A percentile compares a stretch with the other conserved stretches of the same genome.
Conservation (phyloP, 1,140 invertebrate genomes). For the Trichonephila clavata region DNA sequence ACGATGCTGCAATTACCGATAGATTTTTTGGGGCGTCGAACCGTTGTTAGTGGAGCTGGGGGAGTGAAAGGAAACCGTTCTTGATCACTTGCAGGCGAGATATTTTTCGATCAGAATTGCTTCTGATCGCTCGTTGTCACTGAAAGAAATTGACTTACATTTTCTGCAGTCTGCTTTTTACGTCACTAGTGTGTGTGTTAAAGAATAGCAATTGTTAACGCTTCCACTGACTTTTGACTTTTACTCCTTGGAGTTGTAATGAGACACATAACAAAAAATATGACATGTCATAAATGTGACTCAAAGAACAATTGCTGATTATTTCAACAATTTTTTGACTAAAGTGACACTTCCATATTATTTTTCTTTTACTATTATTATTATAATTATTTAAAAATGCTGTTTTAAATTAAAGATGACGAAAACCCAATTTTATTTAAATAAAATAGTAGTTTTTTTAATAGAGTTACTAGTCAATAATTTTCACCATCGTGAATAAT, state of each 20-base stretch:
- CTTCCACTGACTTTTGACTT: not conserved
- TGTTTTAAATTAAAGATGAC: too few species aligned
- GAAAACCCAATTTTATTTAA: too few species aligned
- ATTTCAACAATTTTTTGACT: not conserved
- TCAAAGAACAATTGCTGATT: not conserved
- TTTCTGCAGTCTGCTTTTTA: not conserved
- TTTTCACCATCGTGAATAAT: too few species aligned
- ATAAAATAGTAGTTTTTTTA: too few species aligned
- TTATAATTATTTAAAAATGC: too few species aligned
- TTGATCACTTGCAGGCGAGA: slow-evolving; percentile 55
- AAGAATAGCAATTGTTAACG: slow-evolving; percentile 27
- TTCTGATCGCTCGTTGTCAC: slow-evolving; percentile 18
- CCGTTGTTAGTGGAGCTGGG: slow-evolving; percentile 54
- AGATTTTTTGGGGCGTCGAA: slow-evolving; percentile 60
- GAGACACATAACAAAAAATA: not conserved
- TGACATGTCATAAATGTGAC: not conserved
- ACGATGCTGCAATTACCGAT: slow-evolving; percentile 70
- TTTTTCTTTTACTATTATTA: too few species aligned
- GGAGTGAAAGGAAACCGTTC: not conserved
- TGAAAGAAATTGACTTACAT: not conserved
- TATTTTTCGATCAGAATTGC: slow-evolving; percentile 34
- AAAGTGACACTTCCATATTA: not conserved
- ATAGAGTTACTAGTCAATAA: too few species aligned
- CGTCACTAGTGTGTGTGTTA: not conserved
- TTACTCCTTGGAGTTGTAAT: not conserved